These are phyloP conservation scores for Rhorus exstirpatorius DNA, from an alignment of 2,888 invertebrate species.

Conservation along the genomic window DNA sequence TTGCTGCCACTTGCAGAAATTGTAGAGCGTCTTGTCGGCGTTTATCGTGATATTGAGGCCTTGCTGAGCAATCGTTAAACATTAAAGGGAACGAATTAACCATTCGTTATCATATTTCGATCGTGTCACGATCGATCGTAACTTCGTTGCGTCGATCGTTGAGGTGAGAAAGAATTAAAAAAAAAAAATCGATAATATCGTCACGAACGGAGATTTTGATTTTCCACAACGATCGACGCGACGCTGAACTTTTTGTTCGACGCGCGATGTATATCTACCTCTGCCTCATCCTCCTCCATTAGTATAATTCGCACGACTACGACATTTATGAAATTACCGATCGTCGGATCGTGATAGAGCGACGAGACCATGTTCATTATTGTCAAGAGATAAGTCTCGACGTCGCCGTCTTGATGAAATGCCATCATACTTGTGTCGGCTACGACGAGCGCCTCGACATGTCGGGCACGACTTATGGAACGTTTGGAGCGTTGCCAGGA, in stretches of 20 bases:
- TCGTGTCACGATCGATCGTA: background rate
- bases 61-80: slow-evolving; percentile 81
- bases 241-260: too few relatives aligned
- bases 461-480: slow-evolving; percentile 92
- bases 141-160: background rate
- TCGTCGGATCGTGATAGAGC: slow-evolving; percentile 94
- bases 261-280: slow-evolving; percentile 82
- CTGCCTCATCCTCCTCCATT: slow-evolving; percentile 89
- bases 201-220: too few relatives aligned
- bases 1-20: slow-evolving; percentile 93
- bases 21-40: slow-evolving; percentile 93
- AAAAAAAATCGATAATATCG: too few relatives aligned
- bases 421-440: slow-evolving; percentile 95
- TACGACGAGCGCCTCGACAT: slow-evolving; percentile 95
- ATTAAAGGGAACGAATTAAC: background rate
- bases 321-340: slow-evolving; percentile 96
- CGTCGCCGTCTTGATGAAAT: slow-evolving; percentile 93
- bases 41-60: slow-evolving; percentile 92
- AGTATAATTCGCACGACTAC: slow-evolving; percentile 95
- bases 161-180: background rate
- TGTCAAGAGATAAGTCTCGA: slow-evolving; percentile 95
- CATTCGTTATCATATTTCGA: background rate
- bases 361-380: slow-evolving; percentile 97
- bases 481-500: slow-evolving; percentile 85
- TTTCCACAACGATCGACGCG: too few relatives aligned